phyloP scores from a whole-genome alignment of 2,113 vertebrate species.

The Dendropsophus ebraccatus region DNA sequence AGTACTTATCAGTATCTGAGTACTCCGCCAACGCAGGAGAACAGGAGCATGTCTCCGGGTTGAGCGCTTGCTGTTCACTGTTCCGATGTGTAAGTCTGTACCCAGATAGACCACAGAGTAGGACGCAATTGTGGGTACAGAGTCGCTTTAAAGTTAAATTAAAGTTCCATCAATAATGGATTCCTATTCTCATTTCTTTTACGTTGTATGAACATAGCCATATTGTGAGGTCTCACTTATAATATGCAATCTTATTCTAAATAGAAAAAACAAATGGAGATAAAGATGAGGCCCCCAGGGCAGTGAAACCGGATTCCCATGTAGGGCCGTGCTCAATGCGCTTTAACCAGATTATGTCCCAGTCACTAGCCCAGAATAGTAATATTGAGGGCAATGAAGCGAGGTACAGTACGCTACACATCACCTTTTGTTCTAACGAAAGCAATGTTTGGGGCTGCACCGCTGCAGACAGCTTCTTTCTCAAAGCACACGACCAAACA shows the following conservation, averaged over 20 bases:
- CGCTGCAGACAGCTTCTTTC: neutral
- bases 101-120: too few species aligned
- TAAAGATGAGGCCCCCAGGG: neutral
- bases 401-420: conserved; percentile 16
- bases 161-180: too few species aligned
- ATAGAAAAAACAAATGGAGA: neutral
- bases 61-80: too few species aligned
- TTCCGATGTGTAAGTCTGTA: too few species aligned
- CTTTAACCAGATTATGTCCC: conserved; percentile 25
- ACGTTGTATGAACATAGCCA: too few species aligned
- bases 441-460: neutral
- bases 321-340: neutral
- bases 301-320: neutral
- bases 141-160: too few species aligned
- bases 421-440: conserved; percentile 44
- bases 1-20: too few species aligned
- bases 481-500: conserved; percentile 24
- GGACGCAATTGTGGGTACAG: too few species aligned
- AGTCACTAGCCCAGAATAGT: conserved; percentile 22
- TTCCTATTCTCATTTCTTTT: too few species aligned
- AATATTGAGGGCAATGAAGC: conserved; percentile 11
- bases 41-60: too few species aligned
- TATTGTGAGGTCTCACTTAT: too few species aligned
- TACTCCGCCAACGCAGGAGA: too few species aligned
- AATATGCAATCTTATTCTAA: neutral